Percentiles rank a stretch among this genome's conserved stretches.
Evolutionary conservation across 2,888 invertebrate species (phyloP).

Genomic region (Sabatieria punctata): DNA sequence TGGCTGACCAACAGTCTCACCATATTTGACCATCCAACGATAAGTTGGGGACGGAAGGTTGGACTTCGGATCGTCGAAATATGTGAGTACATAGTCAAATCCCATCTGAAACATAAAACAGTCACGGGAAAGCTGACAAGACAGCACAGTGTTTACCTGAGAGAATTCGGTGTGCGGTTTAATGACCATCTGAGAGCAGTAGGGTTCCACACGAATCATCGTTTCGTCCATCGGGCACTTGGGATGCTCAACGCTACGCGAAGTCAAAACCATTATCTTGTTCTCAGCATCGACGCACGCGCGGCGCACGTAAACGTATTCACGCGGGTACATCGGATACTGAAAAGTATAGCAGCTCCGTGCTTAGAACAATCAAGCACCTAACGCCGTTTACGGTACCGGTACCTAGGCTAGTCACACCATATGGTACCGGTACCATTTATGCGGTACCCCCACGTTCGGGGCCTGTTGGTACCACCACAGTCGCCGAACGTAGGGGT

Average conservation of each 20-base stretch:
- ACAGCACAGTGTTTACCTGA: slow-evolving; percentile 25
- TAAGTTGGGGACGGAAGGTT: slow-evolving; percentile 37
- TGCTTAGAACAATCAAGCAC: no score
- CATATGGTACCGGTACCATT: no score
- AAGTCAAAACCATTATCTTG: slow-evolving; percentile 32
- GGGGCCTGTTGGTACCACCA: no score
- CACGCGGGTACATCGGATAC: slow-evolving; percentile 39
- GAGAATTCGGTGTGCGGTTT: slow-evolving; percentile 36
- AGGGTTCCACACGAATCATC: slow-evolving; percentile 35
- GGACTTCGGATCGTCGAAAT: slow-evolving; percentile 40
- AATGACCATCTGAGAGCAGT: slow-evolving; percentile 38
- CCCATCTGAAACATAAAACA: slow-evolving; percentile 31
- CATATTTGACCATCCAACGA: slow-evolving; percentile 39
- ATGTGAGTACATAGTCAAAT: slow-evolving; percentile 40
- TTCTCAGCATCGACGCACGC: slow-evolving; percentile 31
- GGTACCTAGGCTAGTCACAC: no score
- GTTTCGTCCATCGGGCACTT: background rate
- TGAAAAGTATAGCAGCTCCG: slow-evolving; percentile 20
- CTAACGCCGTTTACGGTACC: no score
- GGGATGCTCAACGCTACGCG: slow-evolving; percentile 25
- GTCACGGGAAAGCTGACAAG: slow-evolving; percentile 13
- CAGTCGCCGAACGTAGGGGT: no score
- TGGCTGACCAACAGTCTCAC: no score
- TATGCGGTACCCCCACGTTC: no score
- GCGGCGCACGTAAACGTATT: slow-evolving; percentile 38